Conservation (phyloP, 2,113 vertebrate genomes). For the Chrysemys picta region DNA sequence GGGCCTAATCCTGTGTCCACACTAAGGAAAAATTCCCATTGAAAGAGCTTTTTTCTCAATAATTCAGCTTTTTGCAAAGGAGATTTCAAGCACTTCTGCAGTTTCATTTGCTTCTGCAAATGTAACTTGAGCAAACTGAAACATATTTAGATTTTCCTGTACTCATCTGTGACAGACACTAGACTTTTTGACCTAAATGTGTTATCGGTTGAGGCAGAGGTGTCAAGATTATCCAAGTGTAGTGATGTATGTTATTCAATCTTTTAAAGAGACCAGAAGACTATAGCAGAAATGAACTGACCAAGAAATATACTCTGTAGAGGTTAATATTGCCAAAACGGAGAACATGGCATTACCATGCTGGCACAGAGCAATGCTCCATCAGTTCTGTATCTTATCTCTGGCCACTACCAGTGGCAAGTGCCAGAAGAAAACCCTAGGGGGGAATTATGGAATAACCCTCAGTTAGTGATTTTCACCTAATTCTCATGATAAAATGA, state of each 20-base stretch:
- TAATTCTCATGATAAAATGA: background rate
- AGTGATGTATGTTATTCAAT: background rate
- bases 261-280: constrained; percentile 8
- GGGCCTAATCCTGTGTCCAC: background rate
- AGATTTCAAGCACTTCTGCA: constrained; percentile 2
- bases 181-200: constrained; percentile 1
- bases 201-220: background rate
- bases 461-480: background rate
- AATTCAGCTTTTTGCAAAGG: background rate
- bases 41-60: background rate
- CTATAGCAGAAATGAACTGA: background rate
- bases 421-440: background rate
- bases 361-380: background rate
- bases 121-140: background rate
- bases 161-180: constrained; percentile 1
- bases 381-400: background rate
- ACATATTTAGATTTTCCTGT: constrained; percentile 17
- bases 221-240: background rate
- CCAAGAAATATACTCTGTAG: background rate
- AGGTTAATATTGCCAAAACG: background rate
- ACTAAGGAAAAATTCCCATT: background rate
- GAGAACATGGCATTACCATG: background rate
- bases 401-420: background rate
- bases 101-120: background rate
- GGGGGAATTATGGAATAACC: background rate